Percentiles rank a stretch among this genome's conserved stretches.
These are phyloP conservation scores for Amiota minor DNA, from an alignment of 2,888 invertebrate species.

Conservation along the genomic window DNA sequence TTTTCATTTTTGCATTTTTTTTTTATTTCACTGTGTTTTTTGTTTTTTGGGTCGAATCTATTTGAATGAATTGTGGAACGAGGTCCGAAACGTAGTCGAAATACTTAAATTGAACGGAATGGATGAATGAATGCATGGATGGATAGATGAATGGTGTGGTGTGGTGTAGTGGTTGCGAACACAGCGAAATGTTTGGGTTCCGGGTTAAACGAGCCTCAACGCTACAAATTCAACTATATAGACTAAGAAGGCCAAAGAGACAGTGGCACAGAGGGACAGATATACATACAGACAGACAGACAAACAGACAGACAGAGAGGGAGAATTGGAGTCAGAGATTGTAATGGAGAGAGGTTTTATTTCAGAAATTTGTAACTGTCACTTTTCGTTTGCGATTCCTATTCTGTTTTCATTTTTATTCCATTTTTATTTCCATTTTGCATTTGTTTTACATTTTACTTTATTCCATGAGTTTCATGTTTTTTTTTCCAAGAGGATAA, in stretches of 20 bases:
- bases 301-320: too few relatives aligned
- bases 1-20: not conserved
- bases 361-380: constrained; percentile 64
- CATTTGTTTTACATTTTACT: constrained; percentile 10
- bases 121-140: not conserved
- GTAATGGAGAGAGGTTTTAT: constrained; percentile 17
- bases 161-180: not conserved
- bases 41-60: constrained; percentile 15
- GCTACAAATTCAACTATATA: not conserved
- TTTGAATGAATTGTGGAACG: constrained; percentile 12
- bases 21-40: constrained; percentile 4
- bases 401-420: constrained; percentile 25
- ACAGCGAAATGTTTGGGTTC: not conserved
- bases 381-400: constrained; percentile 52
- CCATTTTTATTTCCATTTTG: constrained; percentile 12
- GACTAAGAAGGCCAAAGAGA: not conserved
- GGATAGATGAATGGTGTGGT: too few relatives aligned
- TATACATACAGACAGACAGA: too few relatives aligned
- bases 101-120: constrained; percentile 11
- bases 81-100: not conserved
- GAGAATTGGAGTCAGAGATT: not conserved
- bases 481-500: not conserved
- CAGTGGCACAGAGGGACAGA: too few relatives aligned
- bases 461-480: not conserved
- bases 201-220: constrained; percentile 23